Evolutionary conservation across 2,113 vertebrate species (phyloP), one percentile per base, ranked within the genome.

Genomic region (Piaya cayana): DNA sequence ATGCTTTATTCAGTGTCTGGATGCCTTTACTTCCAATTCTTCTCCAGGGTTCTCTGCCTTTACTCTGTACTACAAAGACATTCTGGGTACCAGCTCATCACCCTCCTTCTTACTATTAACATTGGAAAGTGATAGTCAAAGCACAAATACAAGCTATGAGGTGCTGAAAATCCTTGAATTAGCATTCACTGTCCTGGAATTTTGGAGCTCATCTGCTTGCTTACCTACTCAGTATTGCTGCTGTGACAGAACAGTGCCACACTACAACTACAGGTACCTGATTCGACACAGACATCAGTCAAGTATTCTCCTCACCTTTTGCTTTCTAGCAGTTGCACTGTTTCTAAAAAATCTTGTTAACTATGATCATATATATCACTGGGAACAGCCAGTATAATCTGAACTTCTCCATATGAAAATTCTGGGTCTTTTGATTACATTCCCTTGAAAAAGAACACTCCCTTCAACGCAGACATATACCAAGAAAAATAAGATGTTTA

Each of bases 331-430:
- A 18, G 32, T 11, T 49, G 25, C 36, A 49, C 9, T 15, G 14
- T 21, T 55, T 43, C 14, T 17, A 2, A 19, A 32, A 56, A 20
- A 27, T 21, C 17, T 13, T 75, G 15, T 26, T 52, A 26, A 29
- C 12, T 55, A 23, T 25, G 52, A 53, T 8, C 1, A 0, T 8
- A 32, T 1, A 1, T 59, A 55, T 63, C 52, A 56, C 43, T 9
- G 10, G 3, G 21, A 82, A 82, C 21, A 27, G 14, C 1, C 1
- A 70, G 14, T 8, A 20, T 23, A 68, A 71, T 9, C 25, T 52
- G 26, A 81, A 47, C 15, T 59, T 2, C 15, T 36, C 36, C 12
- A 14, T 14, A 30, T 10, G 37, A 55, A 83, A 69, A 74, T 25
- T 45, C 37, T 39, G 43, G 22, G 8, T 70, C 15, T 23, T 53